These are phyloP conservation scores for Byasa hedistus DNA, from an alignment of 2,888 invertebrate genomes.

Conservation along the genomic window DNA sequence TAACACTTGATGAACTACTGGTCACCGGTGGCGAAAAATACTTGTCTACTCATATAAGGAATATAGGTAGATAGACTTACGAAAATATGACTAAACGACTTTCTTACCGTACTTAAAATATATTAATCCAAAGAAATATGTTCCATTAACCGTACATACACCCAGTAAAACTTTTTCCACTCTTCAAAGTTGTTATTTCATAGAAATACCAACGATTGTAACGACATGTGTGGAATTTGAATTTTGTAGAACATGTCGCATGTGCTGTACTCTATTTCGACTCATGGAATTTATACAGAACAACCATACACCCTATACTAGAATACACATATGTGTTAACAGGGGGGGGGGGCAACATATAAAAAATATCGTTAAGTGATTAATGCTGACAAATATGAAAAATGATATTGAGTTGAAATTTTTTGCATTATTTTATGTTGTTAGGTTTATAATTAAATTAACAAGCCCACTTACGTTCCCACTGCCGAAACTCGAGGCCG, in stretches of 20 bases:
- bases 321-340: constrained; percentile 28
- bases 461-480: no score
- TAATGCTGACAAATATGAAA: not conserved
- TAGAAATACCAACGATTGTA: constrained; percentile 15
- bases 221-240: constrained; percentile 22
- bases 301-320: constrained; percentile 14
- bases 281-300: constrained; percentile 6
- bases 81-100: no score
- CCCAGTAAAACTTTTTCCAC: constrained; percentile 9
- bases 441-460: no score
- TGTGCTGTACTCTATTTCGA: constrained; percentile 10
- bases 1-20: no score
- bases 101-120: no score
- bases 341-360: not conserved
- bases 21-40: no score
- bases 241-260: constrained; percentile 16
- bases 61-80: no score
- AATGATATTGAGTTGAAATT: no score
- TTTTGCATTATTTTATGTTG: no score
- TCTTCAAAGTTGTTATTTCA: constrained; percentile 15
- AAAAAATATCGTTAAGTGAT: not conserved
- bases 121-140: no score
- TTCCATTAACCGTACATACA: not conserved
- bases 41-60: no score
- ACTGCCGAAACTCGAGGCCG: no score